Base-by-base conservation (phyloP, 2,888 invertebrate species). In the Cotesia congregata region DNA sequence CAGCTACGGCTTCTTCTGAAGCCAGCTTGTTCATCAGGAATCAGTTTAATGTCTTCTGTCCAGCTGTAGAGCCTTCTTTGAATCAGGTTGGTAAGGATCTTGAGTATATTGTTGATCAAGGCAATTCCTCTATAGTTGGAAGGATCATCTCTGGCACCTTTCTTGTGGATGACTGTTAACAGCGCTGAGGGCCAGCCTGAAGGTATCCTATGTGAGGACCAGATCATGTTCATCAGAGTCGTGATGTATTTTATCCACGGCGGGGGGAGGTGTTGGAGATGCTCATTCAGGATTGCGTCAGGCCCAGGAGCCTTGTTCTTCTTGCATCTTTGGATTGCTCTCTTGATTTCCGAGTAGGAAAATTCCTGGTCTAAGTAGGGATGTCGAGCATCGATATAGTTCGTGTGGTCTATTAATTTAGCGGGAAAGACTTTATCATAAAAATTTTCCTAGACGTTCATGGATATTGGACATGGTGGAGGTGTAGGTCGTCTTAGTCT, bases 51-150 rank as follows among this genome's bases (percentile, higher is more conserved):
- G 30, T 30, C 30, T 30, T 30, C 30, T 3, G 30, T 3, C 30
- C 30, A 30, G 30, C 3, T 30, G 30, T 30, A 30, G 30, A 30
- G 30, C 30, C 30, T 30, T 30, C 30, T 59, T 69, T 74, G 60
- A 77, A 80, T 6, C 74, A 79, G 7, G 40, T 78, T 30, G 30
- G 67, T 67, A 40, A 67, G 30, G 4, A 67, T 30, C 67, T 67
- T 67, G 17, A 67, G 39, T 6, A 67, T 15, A 4, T 67, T 67
- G 39, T 67, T 67, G 39, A 67, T 30, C 5, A 67, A 4, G 39
- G 67, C 67, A 30, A 67, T 67, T 5, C 67, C 67, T 30, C 67
- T 15, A 15, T 67, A 38, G 67, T 30, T 20, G 3, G 30, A 12
- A 7, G 67, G 38, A 38, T 67, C 40, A 6, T 30, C 67, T 65